These are phyloP conservation scores for Timandra comae DNA, from an alignment of 2,888 invertebrate genomes.

Conservation along the genomic window DNA sequence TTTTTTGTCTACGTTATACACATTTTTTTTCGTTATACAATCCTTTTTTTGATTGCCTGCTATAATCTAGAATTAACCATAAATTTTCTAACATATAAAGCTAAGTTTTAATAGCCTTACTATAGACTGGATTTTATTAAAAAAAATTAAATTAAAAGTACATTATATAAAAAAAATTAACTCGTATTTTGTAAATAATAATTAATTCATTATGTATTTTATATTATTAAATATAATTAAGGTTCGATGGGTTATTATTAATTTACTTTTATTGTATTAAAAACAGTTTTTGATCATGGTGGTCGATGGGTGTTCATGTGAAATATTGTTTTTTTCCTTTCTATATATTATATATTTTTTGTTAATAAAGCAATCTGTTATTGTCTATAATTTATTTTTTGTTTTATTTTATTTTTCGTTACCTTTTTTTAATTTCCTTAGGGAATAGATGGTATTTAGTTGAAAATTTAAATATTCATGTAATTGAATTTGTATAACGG, in stretches of 20 bases:
- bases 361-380: slow-evolving; percentile 77
- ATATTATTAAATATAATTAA: slow-evolving; percentile 72
- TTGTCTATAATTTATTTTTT: slow-evolving; percentile 69
- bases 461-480: slow-evolving; percentile 65
- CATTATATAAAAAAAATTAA: slow-evolving; percentile 65
- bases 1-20: too few relatives aligned
- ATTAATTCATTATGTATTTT: slow-evolving; percentile 74
- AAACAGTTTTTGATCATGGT: slow-evolving; percentile 61
- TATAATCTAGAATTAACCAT: slow-evolving; percentile 33
- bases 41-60: too few relatives aligned
- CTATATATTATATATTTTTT: slow-evolving; percentile 76
- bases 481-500: too few relatives aligned
- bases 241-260: slow-evolving; percentile 75
- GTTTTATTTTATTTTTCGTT: slow-evolving; percentile 61
- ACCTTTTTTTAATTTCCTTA: slow-evolving; percentile 27
- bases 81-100: slow-evolving; percentile 65
- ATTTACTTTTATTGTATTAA: slow-evolving; percentile 36
- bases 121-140: slow-evolving; percentile 75
- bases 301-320: slow-evolving; percentile 51
- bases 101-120: slow-evolving; percentile 75
- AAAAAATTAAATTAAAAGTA: slow-evolving; percentile 51
- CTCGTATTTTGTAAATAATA: slow-evolving; percentile 76
- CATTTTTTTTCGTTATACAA: too few relatives aligned
- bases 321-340: slow-evolving; percentile 64
- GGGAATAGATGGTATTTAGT: slow-evolving; percentile 49